These are phyloP conservation scores for Embidobia sp. DNA, from an alignment of 2,888 invertebrate genomes.

Conservation along the genomic window DNA sequence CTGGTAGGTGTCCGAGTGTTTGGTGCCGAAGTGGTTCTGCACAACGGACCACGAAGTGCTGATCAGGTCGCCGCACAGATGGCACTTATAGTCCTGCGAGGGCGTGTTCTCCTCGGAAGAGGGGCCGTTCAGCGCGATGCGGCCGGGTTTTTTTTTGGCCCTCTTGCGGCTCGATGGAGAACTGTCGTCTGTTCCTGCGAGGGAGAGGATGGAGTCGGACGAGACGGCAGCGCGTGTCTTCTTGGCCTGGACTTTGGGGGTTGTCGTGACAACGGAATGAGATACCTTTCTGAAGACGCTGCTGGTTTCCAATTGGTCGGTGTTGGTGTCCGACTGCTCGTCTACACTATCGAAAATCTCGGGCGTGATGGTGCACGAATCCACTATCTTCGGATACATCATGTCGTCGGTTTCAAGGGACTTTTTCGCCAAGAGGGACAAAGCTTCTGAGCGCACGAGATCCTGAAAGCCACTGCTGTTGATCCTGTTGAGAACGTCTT, in stretches of 20 bases:
- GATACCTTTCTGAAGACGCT: not conserved
- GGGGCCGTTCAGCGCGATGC: slow-evolving; percentile 74
- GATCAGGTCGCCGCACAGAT: slow-evolving; percentile 75
- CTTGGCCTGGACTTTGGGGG: no score
- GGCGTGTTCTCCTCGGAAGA: slow-evolving; percentile 12
- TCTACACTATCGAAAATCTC: slow-evolving; percentile 69
- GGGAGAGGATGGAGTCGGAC: not conserved
- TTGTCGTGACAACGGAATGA: no score
- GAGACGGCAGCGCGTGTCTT: no score
- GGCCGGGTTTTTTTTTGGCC: slow-evolving; percentile 54
- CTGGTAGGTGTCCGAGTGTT: slow-evolving; percentile 71
- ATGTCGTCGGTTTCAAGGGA: no score
- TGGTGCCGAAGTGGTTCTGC: slow-evolving; percentile 71
- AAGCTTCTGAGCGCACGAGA: no score
- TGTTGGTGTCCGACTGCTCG: slow-evolving; percentile 17
- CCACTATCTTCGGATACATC: no score
- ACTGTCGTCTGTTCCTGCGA: not conserved
- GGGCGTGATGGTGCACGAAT: slow-evolving; percentile 71
- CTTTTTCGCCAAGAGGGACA: no score
- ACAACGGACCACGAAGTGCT: slow-evolving; percentile 73
- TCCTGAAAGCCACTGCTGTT: slow-evolving; percentile 7
- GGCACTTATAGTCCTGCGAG: slow-evolving; percentile 72
- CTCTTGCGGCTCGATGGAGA: slow-evolving; percentile 1
- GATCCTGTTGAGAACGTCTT: slow-evolving; percentile 35
- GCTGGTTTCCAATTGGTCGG: not conserved